Evolutionary conservation across 2,113 vertebrate species (phyloP).

Genomic region (Nesogale talazaci): DNA sequence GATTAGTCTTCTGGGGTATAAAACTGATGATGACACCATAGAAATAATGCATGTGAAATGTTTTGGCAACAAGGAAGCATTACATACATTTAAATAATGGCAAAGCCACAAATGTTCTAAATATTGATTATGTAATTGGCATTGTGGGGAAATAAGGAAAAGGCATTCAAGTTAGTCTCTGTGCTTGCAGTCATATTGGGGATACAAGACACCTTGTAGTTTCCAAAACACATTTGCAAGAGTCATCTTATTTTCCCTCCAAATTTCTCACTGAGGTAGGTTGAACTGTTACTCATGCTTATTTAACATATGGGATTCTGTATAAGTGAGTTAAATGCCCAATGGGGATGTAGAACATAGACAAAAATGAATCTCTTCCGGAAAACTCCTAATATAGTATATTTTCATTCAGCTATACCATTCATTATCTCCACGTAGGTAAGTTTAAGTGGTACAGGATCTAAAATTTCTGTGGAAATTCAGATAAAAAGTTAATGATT

Average conservation of each 20-base stretch:
- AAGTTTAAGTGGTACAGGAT: no score
- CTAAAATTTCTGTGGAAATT: no score
- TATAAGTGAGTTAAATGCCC: conserved; percentile 8
- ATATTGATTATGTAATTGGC: not conserved
- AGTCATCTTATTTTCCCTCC: conserved; percentile 1
- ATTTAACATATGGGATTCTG: conserved; percentile 11
- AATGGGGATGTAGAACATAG: not conserved
- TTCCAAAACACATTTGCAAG: conserved; percentile 4
- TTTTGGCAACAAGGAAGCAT: not conserved
- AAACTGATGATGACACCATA: not conserved
- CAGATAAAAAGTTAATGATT: no score
- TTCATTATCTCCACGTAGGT: no score
- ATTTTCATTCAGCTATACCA: no score
- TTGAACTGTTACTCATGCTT: not conserved
- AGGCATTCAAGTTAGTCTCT: conserved; percentile 23
- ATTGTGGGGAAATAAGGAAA: conserved; percentile 13
- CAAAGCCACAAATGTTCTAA: not conserved
- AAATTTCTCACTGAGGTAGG: not conserved
- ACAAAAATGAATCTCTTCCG: not conserved
- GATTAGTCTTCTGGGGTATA: not conserved
- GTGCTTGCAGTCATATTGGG: not conserved
- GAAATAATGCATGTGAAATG: not conserved
- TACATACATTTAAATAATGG: not conserved
- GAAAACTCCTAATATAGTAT: not conserved
- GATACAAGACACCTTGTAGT: conserved; percentile 3